phyloP scores from a whole-genome alignment of 2,888 invertebrate species.

The Nebria brevicollis region DNA sequence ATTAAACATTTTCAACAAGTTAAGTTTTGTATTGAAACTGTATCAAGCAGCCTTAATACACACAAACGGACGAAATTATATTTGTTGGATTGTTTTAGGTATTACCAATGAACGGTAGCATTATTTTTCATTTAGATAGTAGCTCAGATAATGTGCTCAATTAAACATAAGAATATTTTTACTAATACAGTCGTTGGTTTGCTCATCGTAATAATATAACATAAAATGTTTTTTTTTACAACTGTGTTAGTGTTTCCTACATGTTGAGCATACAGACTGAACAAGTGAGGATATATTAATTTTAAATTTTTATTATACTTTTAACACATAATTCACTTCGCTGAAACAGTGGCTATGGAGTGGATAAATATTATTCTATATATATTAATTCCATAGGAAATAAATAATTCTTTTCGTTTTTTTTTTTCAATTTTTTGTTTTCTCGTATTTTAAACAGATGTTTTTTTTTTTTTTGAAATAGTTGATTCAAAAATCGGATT shows the following conservation, averaged over 20 bases:
- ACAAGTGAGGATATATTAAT: slow-evolving; percentile 45
- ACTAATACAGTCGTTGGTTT: slow-evolving; percentile 8
- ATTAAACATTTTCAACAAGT: background rate
- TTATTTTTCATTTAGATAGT: slow-evolving; percentile 11
- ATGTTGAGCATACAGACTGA: slow-evolving; percentile 38
- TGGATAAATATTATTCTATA: slow-evolving; percentile 28
- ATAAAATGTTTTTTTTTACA: background rate
- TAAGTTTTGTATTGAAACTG: too few relatives aligned
- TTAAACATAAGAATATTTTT: slow-evolving; percentile 33
- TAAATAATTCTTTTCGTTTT: slow-evolving; percentile 25
- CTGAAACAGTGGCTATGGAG: slow-evolving; percentile 34
- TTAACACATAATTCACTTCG: slow-evolving; percentile 29
- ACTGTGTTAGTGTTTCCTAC: background rate
- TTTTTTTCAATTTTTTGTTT: slow-evolving; percentile 27
- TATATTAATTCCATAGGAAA: slow-evolving; percentile 32
- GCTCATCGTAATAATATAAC: slow-evolving; percentile 28
- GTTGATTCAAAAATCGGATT: slow-evolving; percentile 19
- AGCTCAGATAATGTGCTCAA: slow-evolving; percentile 44
- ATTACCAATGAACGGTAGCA: background rate
- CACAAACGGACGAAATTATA: too few relatives aligned
- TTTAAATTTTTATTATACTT: slow-evolving; percentile 25
- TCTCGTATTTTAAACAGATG: slow-evolving; percentile 19
- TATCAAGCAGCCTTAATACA: too few relatives aligned
- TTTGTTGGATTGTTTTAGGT: background rate
- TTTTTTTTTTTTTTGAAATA: background rate